A percentile compares a stretch with the other conserved stretches of the same genome.
These are phyloP conservation scores for Agonopterix subpropinquella DNA, from an alignment of 2,888 invertebrate genomes.

Conservation along the genomic window DNA sequence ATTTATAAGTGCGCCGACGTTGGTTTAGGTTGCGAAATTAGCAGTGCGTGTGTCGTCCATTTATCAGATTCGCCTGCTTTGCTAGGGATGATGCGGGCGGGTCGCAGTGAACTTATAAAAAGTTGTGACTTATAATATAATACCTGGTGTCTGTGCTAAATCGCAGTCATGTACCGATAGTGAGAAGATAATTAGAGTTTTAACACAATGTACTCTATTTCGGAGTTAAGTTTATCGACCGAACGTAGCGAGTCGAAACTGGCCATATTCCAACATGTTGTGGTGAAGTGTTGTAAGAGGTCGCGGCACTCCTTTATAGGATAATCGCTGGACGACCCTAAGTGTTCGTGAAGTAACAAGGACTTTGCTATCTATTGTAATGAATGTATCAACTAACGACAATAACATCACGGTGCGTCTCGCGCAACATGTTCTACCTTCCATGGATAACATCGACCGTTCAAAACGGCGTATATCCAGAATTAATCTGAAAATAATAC, in stretches of 20 bases:
- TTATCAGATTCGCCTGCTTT: conserved; percentile 25
- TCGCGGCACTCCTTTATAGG: conserved; percentile 29
- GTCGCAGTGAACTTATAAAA: conserved; percentile 3
- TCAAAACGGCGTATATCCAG: conserved; percentile 27
- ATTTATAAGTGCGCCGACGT: conserved; percentile 1
- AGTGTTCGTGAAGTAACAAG: conserved; percentile 1
- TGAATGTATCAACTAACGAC: conserved; percentile 33
- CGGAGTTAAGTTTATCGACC: conserved; percentile 40
- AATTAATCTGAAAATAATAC: conserved; percentile 22
- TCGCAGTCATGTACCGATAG: conserved; percentile 6
- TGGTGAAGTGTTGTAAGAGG: conserved; percentile 21
- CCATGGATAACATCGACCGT: conserved; percentile 14
- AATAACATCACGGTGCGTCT: conserved; percentile 20
- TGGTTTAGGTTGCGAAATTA: conserved; percentile 4
- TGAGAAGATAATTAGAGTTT: conserved; percentile 3
- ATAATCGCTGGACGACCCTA: conserved; percentile 25
- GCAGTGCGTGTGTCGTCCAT: conserved; percentile 31
- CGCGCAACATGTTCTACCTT: conserved; percentile 36
- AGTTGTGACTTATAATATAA: conserved; percentile 4
- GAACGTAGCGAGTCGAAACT: conserved; percentile 27
- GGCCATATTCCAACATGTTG: conserved; percentile 39
- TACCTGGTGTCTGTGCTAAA: conserved; percentile 14
- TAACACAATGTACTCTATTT: conserved; percentile 8
- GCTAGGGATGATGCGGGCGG: conserved; percentile 37
- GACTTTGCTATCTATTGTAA: conserved; percentile 39